phyloP scores from a whole-genome alignment of 1,140 invertebrate species.

The Danaus plexippus region DNA sequence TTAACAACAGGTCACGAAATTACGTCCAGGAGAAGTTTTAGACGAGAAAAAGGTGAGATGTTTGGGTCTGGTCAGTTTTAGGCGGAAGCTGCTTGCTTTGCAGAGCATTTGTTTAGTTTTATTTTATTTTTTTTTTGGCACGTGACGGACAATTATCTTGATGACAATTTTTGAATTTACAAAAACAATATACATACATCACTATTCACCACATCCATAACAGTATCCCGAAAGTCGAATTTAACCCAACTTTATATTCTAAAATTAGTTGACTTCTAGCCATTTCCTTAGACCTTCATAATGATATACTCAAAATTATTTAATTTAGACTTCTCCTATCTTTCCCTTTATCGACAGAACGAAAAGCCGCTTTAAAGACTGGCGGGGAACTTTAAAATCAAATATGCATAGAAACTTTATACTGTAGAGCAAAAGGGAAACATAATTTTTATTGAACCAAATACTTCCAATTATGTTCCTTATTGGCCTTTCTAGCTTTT shows the following conservation, averaged over 20 bases:
- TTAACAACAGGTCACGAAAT: slow-evolving; percentile 77
- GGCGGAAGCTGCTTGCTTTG: slow-evolving; percentile 67
- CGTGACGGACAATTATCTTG: slow-evolving; percentile 23
- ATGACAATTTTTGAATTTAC: slow-evolving; percentile 13
- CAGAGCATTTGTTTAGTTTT: slow-evolving; percentile 61
- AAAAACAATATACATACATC: slow-evolving; percentile 13
- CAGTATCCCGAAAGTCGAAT: slow-evolving; percentile 2
- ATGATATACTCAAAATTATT: background rate
- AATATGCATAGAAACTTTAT: no score
- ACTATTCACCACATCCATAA: slow-evolving; percentile 12
- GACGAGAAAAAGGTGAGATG: slow-evolving; percentile 93
- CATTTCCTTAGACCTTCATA: slow-evolving; percentile 3
- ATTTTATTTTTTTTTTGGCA: slow-evolving; percentile 28
- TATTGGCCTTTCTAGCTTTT: no score
- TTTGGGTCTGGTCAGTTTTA: slow-evolving; percentile 64
- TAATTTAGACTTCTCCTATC: slow-evolving; percentile 4
- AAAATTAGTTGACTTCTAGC: slow-evolving; percentile 8
- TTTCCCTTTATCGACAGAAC: slow-evolving; percentile 6
- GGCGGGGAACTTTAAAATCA: slow-evolving; percentile 10
- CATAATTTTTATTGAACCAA: background rate
- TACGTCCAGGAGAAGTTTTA: slow-evolving; percentile 91
- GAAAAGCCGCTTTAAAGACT: slow-evolving; percentile 22
- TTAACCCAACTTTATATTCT: slow-evolving; percentile 7
- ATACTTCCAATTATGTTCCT: no score
- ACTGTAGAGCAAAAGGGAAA: no score